Percentiles rank a stretch among this genome's conserved stretches.
Evolutionary conservation across 2,797 vertebrate species (phyloP).

Genomic region (Muscicapa striata): DNA sequence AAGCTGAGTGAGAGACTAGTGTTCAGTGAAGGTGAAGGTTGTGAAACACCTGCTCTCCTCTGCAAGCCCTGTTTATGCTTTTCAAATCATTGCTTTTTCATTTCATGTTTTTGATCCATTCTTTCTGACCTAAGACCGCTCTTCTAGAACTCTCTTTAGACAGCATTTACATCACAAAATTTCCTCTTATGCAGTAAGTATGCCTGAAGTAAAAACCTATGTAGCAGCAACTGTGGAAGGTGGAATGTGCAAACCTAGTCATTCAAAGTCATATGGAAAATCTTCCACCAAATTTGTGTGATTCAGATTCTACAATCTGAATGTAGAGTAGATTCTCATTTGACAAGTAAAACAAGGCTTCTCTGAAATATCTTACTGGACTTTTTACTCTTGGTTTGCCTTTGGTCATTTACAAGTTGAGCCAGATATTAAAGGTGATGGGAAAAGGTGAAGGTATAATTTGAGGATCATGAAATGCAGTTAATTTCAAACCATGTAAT

Average conservation of each 20-base stretch:
- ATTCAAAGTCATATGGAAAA: background rate
- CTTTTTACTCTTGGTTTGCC: conserved; percentile 30
- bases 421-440: conserved; percentile 48
- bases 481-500: conserved; percentile 71
- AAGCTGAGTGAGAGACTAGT: background rate
- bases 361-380: conserved; percentile 31
- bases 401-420: conserved; percentile 46
- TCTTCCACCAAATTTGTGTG: background rate
- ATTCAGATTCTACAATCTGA: background rate
- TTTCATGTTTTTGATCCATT: background rate
- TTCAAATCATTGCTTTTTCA: background rate
- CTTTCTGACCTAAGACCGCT: background rate
- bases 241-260: background rate
- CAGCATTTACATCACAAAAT: background rate
- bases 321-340: background rate
- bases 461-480: conserved; percentile 35
- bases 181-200: background rate
- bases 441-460: conserved; percentile 5
- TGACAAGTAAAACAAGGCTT: conserved; percentile 3
- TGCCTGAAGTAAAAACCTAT: background rate
- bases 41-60: background rate
- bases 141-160: background rate
- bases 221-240: rapidly evolving
- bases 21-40: background rate
- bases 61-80: background rate